phyloP scores from a whole-genome alignment of 1,140 invertebrate species.

The Drosophila yakuba region DNA sequence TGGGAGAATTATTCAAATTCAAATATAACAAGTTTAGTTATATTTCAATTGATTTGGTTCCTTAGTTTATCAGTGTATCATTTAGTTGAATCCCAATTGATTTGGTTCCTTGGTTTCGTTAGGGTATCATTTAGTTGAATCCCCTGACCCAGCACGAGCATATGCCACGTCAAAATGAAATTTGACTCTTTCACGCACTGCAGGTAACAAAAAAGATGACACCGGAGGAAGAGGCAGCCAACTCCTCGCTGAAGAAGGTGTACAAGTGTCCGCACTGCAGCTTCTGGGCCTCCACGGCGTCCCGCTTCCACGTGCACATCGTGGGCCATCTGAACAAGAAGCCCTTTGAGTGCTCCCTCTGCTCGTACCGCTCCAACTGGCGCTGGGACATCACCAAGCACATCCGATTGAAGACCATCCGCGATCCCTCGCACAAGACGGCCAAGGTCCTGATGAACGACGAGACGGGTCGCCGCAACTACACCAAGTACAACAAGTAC shows the following conservation, averaged over 20 bases:
- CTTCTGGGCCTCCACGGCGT: constrained; percentile 96
- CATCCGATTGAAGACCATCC: constrained; percentile 93
- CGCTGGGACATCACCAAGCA: constrained; percentile 98
- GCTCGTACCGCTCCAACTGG: constrained; percentile 97
- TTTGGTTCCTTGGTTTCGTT: no score
- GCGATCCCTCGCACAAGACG: constrained; percentile 91
- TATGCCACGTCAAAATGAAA: constrained; percentile 83
- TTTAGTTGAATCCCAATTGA: no score
- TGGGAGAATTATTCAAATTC: background rate
- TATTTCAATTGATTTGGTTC: no score
- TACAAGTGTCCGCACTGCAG: constrained; percentile 96
- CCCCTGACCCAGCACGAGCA: constrained; percentile 56
- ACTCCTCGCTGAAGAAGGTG: constrained; percentile 87
- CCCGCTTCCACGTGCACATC: constrained; percentile 96
- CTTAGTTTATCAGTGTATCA: no score
- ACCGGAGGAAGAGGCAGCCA: constrained; percentile 83
- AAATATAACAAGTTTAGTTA: no score
- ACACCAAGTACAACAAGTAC: constrained; percentile 96
- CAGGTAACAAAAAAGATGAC: constrained; percentile 85
- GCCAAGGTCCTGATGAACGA: constrained; percentile 95
- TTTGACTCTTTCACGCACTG: constrained; percentile 84
- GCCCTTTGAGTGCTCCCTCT: constrained; percentile 97
- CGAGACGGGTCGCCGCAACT: constrained; percentile 95
- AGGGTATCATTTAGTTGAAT: no score
- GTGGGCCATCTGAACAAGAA: constrained; percentile 96